Evolutionary conservation across 2,888 invertebrate species (phyloP).

Genomic region (Laspeyria flexula): DNA sequence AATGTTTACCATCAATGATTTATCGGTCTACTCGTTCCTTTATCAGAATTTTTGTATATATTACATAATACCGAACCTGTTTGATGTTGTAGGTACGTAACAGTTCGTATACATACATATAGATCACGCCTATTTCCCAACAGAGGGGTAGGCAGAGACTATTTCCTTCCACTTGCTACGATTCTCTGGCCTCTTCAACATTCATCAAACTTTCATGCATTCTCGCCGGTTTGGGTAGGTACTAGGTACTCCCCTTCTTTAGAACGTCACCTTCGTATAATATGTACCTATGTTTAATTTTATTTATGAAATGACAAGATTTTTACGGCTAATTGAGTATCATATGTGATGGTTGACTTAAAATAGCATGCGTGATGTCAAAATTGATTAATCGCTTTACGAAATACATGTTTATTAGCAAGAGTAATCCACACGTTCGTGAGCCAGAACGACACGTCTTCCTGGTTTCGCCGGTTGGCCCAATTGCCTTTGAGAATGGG

Average conservation of each 20-base stretch:
- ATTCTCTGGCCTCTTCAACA: no score
- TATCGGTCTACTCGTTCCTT: slow-evolving; percentile 10
- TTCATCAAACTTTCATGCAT: no score
- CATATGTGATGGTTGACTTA: neutral
- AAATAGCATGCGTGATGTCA: slow-evolving; percentile 3
- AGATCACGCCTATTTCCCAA: no score
- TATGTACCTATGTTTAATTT: no score
- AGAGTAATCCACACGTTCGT: slow-evolving; percentile 46
- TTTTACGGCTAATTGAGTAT: neutral
- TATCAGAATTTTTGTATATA: neutral
- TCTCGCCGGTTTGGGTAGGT: no score
- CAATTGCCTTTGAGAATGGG: slow-evolving; percentile 74
- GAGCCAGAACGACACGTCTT: slow-evolving; percentile 58
- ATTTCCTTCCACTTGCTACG: no score
- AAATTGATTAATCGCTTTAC: slow-evolving; percentile 35
- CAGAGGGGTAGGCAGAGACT: no score
- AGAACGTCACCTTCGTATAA: no score
- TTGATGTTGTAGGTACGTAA: no score
- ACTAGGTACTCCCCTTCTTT: no score
- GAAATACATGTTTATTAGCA: slow-evolving; percentile 48
- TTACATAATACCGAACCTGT: neutral
- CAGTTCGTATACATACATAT: no score
- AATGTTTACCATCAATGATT: slow-evolving; percentile 23
- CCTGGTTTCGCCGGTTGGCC: slow-evolving; percentile 69
- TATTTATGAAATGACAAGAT: no score